phyloP scores from a whole-genome alignment of 2,888 invertebrate genomes.

The Rapana venosa region DNA sequence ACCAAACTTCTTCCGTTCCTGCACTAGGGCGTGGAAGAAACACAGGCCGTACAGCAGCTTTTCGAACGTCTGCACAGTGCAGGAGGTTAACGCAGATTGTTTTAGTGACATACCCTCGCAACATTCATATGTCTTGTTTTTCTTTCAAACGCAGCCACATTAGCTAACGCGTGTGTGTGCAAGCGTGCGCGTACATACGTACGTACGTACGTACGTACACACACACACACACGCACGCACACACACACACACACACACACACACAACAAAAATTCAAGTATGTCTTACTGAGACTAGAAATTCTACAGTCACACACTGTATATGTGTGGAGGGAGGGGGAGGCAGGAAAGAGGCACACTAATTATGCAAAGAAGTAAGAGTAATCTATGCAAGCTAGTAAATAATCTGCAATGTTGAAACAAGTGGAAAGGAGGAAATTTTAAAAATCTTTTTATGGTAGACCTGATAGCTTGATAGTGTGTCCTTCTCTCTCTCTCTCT shows the following conservation, averaged over 20 bases:
- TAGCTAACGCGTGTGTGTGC: not conserved
- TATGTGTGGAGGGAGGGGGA: too few relatives aligned
- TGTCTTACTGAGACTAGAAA: too few relatives aligned
- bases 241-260: not conserved
- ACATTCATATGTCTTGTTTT: not conserved
- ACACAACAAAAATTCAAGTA: too few relatives aligned
- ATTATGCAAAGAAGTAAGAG: too few relatives aligned
- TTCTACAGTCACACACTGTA: too few relatives aligned
- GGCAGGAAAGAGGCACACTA: too few relatives aligned
- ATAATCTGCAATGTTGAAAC: too few relatives aligned
- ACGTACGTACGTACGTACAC: not conserved
- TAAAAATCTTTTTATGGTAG: too few relatives aligned
- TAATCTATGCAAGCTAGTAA: too few relatives aligned
- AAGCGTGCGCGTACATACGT: not conserved
- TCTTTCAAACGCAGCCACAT: not conserved
- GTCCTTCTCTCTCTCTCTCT: too few relatives aligned
- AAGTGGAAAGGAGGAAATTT: too few relatives aligned
- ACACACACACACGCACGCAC: not conserved
- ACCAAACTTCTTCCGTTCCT: slow-evolving; percentile 94
- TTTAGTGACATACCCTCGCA: not conserved
- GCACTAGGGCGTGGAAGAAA: slow-evolving; percentile 95
- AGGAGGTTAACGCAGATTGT: not conserved
- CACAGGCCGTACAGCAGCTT: slow-evolving; percentile 91
- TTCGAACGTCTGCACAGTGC: slow-evolving; percentile 83
- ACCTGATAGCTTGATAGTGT: too few relatives aligned